These are phyloP conservation scores for Erythrolamprus reginae DNA, from an alignment of 2,113 vertebrate genomes.

Conservation along the genomic window DNA sequence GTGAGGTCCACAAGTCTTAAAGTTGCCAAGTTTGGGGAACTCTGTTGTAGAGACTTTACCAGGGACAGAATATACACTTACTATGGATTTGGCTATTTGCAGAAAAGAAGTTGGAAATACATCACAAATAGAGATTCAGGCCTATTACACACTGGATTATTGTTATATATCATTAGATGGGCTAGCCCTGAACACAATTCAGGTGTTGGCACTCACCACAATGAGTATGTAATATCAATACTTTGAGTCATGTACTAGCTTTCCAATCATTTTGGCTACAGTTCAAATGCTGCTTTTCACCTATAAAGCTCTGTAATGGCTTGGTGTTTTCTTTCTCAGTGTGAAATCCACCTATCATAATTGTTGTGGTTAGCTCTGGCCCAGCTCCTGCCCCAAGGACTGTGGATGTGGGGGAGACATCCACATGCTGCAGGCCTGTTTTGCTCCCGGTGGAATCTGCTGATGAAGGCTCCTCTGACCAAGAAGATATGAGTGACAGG, in stretches of 20 bases:
- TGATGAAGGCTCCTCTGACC: too few species aligned
- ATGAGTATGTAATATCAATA: neutral
- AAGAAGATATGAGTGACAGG: too few species aligned
- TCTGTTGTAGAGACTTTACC: too few species aligned
- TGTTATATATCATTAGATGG: neutral
- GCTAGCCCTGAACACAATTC: too few species aligned
- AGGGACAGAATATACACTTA: neutral
- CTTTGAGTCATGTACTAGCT: neutral
- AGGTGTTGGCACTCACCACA: neutral
- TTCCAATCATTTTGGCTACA: neutral
- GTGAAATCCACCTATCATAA: neutral
- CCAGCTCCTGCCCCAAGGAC: too few species aligned
- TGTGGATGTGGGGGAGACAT: too few species aligned
- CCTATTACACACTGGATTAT: neutral
- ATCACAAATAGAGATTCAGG: neutral
- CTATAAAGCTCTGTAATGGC: neutral
- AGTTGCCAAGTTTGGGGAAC: too few species aligned
- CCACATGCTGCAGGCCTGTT: too few species aligned
- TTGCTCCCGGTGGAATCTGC: too few species aligned
- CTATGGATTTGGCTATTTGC: neutral
- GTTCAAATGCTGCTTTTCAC: neutral
- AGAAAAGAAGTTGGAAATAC: neutral
- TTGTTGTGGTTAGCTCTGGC: too few species aligned
- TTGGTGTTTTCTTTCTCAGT: neutral
- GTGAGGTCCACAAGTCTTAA: too few species aligned